Conservation (phyloP, 2,113 vertebrate species). For the Laticauda colubrina region DNA sequence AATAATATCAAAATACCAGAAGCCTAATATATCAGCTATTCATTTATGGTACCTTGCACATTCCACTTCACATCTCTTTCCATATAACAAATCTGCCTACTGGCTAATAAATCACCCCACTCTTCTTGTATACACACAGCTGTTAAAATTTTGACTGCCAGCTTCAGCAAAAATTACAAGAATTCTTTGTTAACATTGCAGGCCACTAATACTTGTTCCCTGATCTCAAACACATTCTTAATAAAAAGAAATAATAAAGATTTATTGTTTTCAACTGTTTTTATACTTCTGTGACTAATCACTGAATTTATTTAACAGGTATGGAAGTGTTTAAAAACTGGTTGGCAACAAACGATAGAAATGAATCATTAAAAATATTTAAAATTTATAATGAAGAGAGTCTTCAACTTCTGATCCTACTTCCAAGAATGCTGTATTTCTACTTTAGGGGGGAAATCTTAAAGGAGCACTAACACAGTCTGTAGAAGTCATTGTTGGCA, state of each 20-base stretch:
- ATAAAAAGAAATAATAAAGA: slow-evolving; percentile 42
- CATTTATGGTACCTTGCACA: slow-evolving; percentile 44
- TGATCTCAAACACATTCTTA: slow-evolving; percentile 47
- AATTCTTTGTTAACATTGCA: slow-evolving; percentile 49
- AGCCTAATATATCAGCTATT: slow-evolving; percentile 40
- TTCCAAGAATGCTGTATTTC: slow-evolving; percentile 54
- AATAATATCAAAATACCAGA: slow-evolving; percentile 24
- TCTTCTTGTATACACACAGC: slow-evolving; percentile 60
- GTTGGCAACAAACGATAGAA: slow-evolving; percentile 59
- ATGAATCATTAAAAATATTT: slow-evolving; percentile 62
- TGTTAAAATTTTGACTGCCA: slow-evolving; percentile 52
- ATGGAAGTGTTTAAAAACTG: slow-evolving; percentile 61
- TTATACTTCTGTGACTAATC: slow-evolving; percentile 52
- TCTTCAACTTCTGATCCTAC: slow-evolving; percentile 51
- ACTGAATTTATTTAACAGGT: slow-evolving; percentile 57
- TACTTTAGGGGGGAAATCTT: slow-evolving; percentile 40
- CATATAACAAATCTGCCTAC: slow-evolving; percentile 56
- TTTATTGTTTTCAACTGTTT: slow-evolving; percentile 61
- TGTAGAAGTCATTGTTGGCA: slow-evolving; percentile 36
- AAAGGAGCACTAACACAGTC: slow-evolving; percentile 33
- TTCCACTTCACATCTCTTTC: slow-evolving; percentile 30
- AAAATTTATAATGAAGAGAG: slow-evolving; percentile 63
- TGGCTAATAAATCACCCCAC: slow-evolving; percentile 53
- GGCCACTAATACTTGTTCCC: slow-evolving; percentile 55
- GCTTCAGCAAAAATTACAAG: slow-evolving; percentile 50